Evolutionary conservation across 2,113 vertebrate species (phyloP).

Genomic region (Serinus canaria): DNA sequence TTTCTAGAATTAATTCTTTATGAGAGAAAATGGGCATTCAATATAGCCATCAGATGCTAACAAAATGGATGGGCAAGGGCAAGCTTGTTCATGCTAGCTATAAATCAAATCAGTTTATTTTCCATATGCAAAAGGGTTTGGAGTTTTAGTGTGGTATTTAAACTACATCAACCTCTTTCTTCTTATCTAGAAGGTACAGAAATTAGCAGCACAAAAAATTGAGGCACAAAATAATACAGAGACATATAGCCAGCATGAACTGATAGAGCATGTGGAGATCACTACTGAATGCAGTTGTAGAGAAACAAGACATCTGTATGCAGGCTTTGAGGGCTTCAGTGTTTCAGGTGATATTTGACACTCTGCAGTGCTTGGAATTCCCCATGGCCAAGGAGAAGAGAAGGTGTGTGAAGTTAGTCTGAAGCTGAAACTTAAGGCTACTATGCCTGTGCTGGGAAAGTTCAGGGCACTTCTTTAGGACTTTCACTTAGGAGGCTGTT

Average conservation of each 20-base stretch:
- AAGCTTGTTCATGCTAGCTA: not conserved
- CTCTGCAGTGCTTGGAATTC: not conserved
- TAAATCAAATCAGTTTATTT: not conserved
- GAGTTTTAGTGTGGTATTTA: not conserved
- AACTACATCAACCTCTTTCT: not conserved
- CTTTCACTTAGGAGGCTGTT: not conserved
- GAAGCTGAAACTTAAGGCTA: not conserved
- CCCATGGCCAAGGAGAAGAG: not conserved
- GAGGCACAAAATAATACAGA: not conserved
- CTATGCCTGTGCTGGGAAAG: not conserved
- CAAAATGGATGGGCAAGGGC: not conserved
- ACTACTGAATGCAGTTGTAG: not conserved
- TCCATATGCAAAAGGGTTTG: not conserved
- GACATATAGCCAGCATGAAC: not conserved
- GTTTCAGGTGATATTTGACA: not conserved
- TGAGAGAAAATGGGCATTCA: not conserved
- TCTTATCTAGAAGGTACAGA: not conserved
- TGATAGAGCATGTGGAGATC: accelerated
- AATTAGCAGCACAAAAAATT: not conserved
- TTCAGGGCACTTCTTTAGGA: not conserved
- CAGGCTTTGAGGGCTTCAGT: not conserved
- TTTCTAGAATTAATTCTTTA: not conserved
- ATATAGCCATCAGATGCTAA: not conserved
- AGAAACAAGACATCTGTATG: not conserved
- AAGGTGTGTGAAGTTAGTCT: not conserved